Percentiles rank a stretch among this genome's conserved stretches.
Conservation (phyloP, 1,140 invertebrate genomes). For the Heliothis subflexa region DNA sequence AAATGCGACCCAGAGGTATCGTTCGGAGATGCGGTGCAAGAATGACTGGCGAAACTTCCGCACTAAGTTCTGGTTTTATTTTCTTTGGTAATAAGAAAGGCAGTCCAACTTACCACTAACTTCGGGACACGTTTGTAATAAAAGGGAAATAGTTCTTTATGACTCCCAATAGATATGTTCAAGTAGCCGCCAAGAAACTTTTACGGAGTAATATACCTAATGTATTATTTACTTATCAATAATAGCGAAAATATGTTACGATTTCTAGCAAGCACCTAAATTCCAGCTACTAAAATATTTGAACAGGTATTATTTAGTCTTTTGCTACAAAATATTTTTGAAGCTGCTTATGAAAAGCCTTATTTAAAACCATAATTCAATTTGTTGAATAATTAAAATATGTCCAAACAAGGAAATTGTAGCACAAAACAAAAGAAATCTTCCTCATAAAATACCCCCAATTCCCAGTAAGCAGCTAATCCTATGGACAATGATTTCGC, state of each 20-base stretch:
- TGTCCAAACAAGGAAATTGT: conserved; percentile 33
- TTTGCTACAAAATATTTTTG: background rate
- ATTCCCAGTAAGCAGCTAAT: conserved; percentile 72
- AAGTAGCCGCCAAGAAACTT: background rate
- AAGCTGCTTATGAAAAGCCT: background rate
- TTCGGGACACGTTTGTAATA: conserved; percentile 30
- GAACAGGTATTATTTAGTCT: background rate
- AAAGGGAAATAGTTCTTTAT: conserved; percentile 28
- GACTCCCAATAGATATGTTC: conserved; percentile 7
- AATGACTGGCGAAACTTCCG: conserved; percentile 29
- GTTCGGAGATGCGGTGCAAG: conserved; percentile 61
- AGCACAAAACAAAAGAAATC: conserved; percentile 29
- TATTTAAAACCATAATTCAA: conserved; percentile 19
- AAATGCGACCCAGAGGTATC: conserved; percentile 71
- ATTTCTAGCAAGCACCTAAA: too few species aligned
- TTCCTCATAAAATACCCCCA: conserved; percentile 50
- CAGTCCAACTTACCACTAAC: conserved; percentile 32
- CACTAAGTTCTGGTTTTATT: conserved; percentile 42
- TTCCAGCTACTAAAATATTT: background rate
- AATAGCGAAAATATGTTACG: too few species aligned
- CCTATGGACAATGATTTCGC: conserved; percentile 74
- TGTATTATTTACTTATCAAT: too few species aligned
- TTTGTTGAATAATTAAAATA: conserved; percentile 45
- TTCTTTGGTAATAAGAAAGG: conserved; percentile 39
- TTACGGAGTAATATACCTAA: background rate